Conservation (phyloP, 1,140 invertebrate species). For the Drosophila cardini region DNA sequence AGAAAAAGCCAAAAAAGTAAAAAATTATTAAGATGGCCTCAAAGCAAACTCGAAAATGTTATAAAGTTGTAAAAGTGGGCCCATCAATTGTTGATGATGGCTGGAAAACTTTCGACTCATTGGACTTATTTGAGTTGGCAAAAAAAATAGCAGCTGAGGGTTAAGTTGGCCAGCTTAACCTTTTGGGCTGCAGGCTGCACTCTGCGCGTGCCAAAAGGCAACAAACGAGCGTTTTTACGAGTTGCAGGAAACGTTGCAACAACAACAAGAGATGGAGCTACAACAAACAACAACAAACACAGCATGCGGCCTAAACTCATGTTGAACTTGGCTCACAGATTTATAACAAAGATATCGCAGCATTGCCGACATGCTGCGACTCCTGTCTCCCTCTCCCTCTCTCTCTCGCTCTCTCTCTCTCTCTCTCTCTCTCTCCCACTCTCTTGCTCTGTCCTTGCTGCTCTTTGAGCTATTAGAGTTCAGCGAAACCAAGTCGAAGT, state of each 20-base stretch:
- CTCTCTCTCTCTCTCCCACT: background rate
- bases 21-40: background rate
- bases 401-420: background rate
- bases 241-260: conserved; percentile 57
- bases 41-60: conserved; percentile 31
- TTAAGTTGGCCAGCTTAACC: conserved; percentile 78
- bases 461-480: conserved; percentile 83
- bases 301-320: conserved; percentile 71
- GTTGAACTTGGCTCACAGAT: conserved; percentile 81
- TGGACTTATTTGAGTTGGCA: conserved; percentile 11
- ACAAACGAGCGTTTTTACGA: conserved; percentile 81
- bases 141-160: conserved; percentile 33
- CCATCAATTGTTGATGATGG: conserved; percentile 73
- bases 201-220: conserved; percentile 79
- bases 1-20: background rate
- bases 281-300: conserved; percentile 65
- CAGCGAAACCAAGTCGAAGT: conserved; percentile 63
- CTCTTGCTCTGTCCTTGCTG: conserved; percentile 12
- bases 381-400: conserved; percentile 15
- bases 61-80: conserved; percentile 72
- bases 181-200: conserved; percentile 53
- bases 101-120: conserved; percentile 18
- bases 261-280: conserved; percentile 39
- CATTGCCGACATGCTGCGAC: conserved; percentile 73
- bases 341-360: conserved; percentile 82